Conservation (phyloP, 2,888 invertebrate species). For the Pasiphila rectangulata region DNA sequence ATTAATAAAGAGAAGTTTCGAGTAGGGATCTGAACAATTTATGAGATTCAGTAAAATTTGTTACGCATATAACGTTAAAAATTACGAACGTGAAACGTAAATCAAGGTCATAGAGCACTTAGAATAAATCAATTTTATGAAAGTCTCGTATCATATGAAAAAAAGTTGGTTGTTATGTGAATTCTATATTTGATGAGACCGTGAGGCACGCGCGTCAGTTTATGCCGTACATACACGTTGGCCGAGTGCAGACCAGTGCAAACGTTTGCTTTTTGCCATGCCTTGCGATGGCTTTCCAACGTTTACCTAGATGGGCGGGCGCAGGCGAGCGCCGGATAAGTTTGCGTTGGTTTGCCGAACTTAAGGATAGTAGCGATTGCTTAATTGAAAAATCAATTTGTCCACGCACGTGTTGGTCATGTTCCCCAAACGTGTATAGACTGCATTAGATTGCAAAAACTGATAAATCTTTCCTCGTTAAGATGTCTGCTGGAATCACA, state of each 20-base stretch:
- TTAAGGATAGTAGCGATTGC: too few relatives aligned
- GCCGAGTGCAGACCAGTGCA: too few relatives aligned
- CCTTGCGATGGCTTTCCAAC: too few relatives aligned
- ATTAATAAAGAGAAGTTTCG: too few relatives aligned
- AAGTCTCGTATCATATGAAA: slow-evolving; percentile 36
- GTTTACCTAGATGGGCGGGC: too few relatives aligned
- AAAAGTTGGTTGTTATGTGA: slow-evolving; percentile 36
- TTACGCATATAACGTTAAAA: background rate
- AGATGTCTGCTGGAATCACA: slow-evolving; percentile 49
- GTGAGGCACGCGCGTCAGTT: slow-evolving; percentile 44
- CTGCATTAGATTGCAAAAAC: slow-evolving; percentile 48
- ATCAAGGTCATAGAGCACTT: slow-evolving; percentile 32
- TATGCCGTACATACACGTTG: slow-evolving; percentile 40
- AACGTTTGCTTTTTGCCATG: too few relatives aligned
- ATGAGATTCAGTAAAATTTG: background rate
- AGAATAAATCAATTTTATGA: slow-evolving; percentile 41
- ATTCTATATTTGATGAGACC: slow-evolving; percentile 32
- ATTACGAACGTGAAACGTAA: slow-evolving; percentile 15
- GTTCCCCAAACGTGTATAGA: too few relatives aligned
- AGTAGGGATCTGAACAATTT: background rate
- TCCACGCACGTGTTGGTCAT: too few relatives aligned
- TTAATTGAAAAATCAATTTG: too few relatives aligned
- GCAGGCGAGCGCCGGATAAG: too few relatives aligned
- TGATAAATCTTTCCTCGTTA: slow-evolving; percentile 55
- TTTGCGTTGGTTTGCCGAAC: too few relatives aligned